Conservation (phyloP, 2,797 vertebrate genomes). For the Spizella passerina region DNA sequence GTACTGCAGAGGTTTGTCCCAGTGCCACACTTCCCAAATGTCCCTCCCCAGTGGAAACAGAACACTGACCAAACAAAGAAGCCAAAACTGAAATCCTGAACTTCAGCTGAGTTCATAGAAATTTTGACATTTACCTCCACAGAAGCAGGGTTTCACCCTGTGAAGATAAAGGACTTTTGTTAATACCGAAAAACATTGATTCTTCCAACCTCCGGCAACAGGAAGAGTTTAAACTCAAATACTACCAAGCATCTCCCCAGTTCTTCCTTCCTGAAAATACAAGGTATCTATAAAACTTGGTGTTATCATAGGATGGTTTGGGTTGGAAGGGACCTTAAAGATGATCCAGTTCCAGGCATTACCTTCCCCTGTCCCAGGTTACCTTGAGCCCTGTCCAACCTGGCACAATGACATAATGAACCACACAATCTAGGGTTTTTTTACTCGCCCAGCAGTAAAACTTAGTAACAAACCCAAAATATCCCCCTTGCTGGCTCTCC, state of each 20-base stretch:
- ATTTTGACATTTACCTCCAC: neutral
- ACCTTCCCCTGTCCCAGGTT: neutral
- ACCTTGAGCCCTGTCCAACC: rapidly evolving
- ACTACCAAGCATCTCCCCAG: neutral
- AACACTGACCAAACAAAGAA: neutral
- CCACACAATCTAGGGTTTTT: neutral
- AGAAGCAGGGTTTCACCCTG: neutral
- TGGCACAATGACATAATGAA: neutral
- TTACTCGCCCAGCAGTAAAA: neutral
- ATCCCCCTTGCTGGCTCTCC: neutral
- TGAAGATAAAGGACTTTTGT: neutral
- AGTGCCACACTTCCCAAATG: neutral
- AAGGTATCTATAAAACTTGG: neutral
- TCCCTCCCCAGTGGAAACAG: neutral
- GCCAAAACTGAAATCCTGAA: neutral
- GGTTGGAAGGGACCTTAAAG: neutral
- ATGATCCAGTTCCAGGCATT: neutral
- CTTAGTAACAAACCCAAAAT: neutral
- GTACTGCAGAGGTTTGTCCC: neutral
- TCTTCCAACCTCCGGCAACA: rapidly evolving
- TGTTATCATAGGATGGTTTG: neutral
- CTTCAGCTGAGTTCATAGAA: neutral
- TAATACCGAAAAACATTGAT: neutral
- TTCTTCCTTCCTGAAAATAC: neutral
- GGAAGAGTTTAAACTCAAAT: neutral